Base-by-base conservation (phyloP, 2,113 vertebrate genomes). In the Ginglymostoma cirratum region DNA sequence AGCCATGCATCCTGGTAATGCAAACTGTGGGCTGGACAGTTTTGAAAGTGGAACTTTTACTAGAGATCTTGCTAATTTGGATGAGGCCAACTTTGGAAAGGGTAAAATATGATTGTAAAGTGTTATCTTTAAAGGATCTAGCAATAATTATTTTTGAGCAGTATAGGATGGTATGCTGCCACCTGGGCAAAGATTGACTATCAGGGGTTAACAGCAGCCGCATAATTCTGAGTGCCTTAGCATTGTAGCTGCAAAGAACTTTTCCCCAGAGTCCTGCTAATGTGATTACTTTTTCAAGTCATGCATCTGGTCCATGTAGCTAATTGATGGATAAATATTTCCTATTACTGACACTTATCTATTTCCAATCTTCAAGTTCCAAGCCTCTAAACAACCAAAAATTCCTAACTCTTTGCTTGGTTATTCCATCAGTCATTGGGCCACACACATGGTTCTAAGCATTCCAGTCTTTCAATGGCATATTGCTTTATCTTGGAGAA, bases 251-350 rank as follows among this genome's bases (percentile, higher is more conserved):
- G 7, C 61, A 67, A 93, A 67, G n/a, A 8, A n/a, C 55, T 67
- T 65, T 61, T 93, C 61, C 55, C 55, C n/a, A 27, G 55, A 93
- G 89, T n/a, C 89, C 89, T 38, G 55, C 61, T 93, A 66, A 93
- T 93, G 89, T 67, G 89, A 67, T 93, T 66, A 93, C n/a, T 93
- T 66, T 93, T 66, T 67, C 34, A 93, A n/a, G 0, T 65, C 61
- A 8, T 38, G 61, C 55, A 38, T 67, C 89, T 93, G 61, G 89
- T 42, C 6, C 30, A 8, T 15, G 2, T 65, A 66, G 89, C 34
- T 66, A 93, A 66, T 93, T 93, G n/a, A 66, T 42, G 61, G 89
- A 34, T 66, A 93, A 93, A 67, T 93, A 93, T 66, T 93, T 42
- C 61, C 65, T 67, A 93, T 93, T 93, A 93, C 66, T n/a, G 19